phyloP scores from a whole-genome alignment of 1,140 invertebrate species.

The Drosophila tristis region DNA sequence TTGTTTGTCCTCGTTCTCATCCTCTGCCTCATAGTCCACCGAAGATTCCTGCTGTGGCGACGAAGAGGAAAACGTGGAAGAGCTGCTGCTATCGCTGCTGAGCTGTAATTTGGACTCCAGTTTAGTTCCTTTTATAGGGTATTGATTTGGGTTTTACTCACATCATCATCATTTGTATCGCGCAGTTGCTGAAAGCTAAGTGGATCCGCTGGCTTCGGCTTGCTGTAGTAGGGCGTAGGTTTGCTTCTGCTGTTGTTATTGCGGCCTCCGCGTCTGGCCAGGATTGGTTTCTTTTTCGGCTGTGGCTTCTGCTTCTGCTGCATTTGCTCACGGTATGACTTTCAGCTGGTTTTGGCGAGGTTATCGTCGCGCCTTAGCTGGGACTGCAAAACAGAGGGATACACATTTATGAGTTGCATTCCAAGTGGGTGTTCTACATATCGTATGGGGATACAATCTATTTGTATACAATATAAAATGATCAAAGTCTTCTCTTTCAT shows the following conservation, averaged over 20 bases:
- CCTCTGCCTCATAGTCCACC: conserved; percentile 77
- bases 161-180: conserved; percentile 61
- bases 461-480: conserved; percentile 7
- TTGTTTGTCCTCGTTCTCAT: conserved; percentile 74
- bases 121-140: neutral
- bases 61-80: conserved; percentile 70
- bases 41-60: conserved; percentile 69
- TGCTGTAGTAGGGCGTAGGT: conserved; percentile 10
- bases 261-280: conserved; percentile 31
- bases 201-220: conserved; percentile 29
- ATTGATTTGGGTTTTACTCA: conserved; percentile 8
- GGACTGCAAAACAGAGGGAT: conserved; percentile 54
- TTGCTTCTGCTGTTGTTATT: conserved; percentile 8
- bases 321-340: conserved; percentile 61
- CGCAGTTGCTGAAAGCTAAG: conserved; percentile 46
- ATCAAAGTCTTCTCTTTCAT: conserved; percentile 34
- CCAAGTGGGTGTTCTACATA: too few species aligned
- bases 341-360: conserved; percentile 84
- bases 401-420: neutral
- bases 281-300: conserved; percentile 26
- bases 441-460: neutral
- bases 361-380: conserved; percentile 84
- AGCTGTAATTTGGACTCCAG: conserved; percentile 24
- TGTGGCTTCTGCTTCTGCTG: conserved; percentile 38
- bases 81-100: conserved; percentile 60